Percentiles rank a stretch among this genome's conserved stretches.
Evolutionary conservation across 2,797 vertebrate species (phyloP).

Genomic region (Pelodytes ibericus): DNA sequence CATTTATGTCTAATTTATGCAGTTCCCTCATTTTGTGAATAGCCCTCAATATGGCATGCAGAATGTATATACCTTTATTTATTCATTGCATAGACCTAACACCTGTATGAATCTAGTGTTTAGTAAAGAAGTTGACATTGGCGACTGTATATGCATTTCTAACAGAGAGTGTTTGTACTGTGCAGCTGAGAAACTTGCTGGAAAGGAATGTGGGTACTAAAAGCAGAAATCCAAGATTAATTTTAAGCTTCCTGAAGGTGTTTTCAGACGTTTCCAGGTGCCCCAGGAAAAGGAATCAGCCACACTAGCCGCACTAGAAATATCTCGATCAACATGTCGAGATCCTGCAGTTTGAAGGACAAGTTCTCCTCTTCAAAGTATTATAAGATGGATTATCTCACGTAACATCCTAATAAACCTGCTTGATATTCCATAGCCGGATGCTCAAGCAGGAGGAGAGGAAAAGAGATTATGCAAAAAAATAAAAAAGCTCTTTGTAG

Average conservation of each 20-base stretch:
- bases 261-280: slow-evolving; percentile 10
- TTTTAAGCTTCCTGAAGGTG: slow-evolving; percentile 1
- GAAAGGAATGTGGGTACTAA: slow-evolving; percentile 30
- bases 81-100: too few species aligned
- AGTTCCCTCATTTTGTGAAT: too few species aligned
- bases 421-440: background rate
- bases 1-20: too few species aligned
- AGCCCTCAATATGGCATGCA: too few species aligned
- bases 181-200: slow-evolving; percentile 7
- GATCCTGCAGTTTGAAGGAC: background rate
- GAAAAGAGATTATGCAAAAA: background rate
- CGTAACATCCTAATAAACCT: background rate
- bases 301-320: slow-evolving; percentile 4
- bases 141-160: background rate
- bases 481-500: background rate
- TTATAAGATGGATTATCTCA: background rate
- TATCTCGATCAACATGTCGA: slow-evolving; percentile 12
- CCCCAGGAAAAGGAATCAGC: slow-evolving; percentile 16
- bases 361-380: background rate
- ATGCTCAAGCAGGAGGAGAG: background rate
- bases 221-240: slow-evolving; percentile 26
- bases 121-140: background rate
- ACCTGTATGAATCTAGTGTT: background rate
- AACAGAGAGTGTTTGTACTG: slow-evolving; percentile 28
- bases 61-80: too few species aligned